These are phyloP conservation scores for Manduca sexta DNA, from an alignment of 1,140 invertebrate species.

Conservation along the genomic window DNA sequence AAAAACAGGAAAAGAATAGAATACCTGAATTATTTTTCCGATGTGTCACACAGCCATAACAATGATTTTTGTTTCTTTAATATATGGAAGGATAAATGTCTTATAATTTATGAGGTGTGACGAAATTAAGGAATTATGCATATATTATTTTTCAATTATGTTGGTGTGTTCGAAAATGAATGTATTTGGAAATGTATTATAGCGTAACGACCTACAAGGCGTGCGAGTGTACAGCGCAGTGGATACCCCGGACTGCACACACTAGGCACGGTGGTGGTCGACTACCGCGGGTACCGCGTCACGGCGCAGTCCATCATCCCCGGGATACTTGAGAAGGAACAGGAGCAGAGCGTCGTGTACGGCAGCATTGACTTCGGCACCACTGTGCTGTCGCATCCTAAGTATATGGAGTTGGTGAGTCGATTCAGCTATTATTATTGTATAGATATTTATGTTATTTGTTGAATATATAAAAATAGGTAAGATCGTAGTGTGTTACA, in stretches of 20 bases:
- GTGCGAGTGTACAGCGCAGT: slow-evolving; percentile 96
- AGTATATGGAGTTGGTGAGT: slow-evolving; percentile 93
- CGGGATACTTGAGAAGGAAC: slow-evolving; percentile 97
- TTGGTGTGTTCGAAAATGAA: no score
- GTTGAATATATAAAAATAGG: no score
- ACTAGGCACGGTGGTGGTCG: slow-evolving; percentile 97
- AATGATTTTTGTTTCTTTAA: no score
- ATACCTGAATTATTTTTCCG: no score
- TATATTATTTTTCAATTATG: neutral
- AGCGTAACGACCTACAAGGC: slow-evolving; percentile 96
- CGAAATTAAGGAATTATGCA: no score
- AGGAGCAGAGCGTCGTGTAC: slow-evolving; percentile 99
- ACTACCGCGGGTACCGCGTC: slow-evolving; percentile 97
- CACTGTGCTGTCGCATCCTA: slow-evolving; percentile 93
- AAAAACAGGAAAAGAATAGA: no score
- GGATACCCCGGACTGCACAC: slow-evolving; percentile 97
- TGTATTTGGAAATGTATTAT: no score
- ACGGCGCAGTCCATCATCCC: slow-evolving; percentile 99
- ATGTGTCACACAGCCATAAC: no score
- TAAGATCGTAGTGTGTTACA: no score
- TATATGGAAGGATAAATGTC: no score
- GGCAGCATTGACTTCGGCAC: slow-evolving; percentile 99
- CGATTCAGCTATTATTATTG: neutral
- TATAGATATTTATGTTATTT: no score
- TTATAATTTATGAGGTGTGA: no score